Evolutionary conservation across 30 jellyfish, hydroid and myxozoan species (phyloP).

Genomic region (Aurelia sp.): DNA sequence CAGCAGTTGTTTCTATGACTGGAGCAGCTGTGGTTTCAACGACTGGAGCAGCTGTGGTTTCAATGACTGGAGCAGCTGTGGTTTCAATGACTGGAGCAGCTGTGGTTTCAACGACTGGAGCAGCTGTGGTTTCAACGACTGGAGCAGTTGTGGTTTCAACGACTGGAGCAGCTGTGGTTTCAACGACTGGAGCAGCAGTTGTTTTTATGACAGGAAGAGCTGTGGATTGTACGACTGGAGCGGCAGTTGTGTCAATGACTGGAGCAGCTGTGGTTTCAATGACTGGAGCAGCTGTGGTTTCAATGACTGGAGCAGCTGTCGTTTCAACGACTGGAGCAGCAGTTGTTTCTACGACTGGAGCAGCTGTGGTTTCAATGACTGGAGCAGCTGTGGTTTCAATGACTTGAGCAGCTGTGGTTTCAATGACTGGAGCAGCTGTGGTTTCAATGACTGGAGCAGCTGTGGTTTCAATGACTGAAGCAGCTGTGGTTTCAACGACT

Average conservation of each 20-base stretch:
- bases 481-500: conserved; percentile 36
- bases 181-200: conserved; percentile 5
- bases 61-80: not conserved
- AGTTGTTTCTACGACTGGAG: conserved; percentile 6
- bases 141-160: conserved; percentile 25
- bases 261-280: conserved; percentile 40
- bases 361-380: conserved; percentile 24
- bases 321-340: conserved; percentile 36
- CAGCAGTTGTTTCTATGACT: conserved; percentile 1
- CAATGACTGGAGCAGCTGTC: conserved; percentile 17
- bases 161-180: conserved; percentile 21
- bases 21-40: conserved; percentile 14
- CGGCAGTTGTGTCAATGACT: conserved; percentile 28
- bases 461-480: conserved; percentile 45
- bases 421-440: conserved; percentile 23
- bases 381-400: conserved; percentile 30
- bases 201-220: not conserved
- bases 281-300: conserved; percentile 46
- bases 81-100: conserved; percentile 20
- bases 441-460: conserved; percentile 41
- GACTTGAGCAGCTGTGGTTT: conserved; percentile 24
- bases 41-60: not conserved
- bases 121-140: conserved; percentile 14
- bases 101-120: conserved; percentile 22
- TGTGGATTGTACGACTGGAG: not conserved